Percentiles rank a stretch among this genome's conserved stretches.
phyloP scores from a whole-genome alignment of 2,113 vertebrate species.

The Gymnogyps californianus region DNA sequence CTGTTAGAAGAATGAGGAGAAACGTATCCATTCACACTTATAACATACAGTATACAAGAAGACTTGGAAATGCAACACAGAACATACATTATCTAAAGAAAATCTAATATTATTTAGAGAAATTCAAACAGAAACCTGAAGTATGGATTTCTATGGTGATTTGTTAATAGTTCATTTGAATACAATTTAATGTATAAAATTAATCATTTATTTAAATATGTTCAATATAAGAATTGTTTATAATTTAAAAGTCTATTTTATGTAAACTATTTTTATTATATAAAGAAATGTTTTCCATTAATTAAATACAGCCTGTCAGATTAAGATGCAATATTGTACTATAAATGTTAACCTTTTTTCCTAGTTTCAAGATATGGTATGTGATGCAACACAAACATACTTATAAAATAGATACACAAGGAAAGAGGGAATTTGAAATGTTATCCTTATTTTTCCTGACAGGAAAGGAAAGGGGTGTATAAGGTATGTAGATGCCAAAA shows the following conservation, averaged over 20 bases:
- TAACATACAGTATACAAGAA: not conserved
- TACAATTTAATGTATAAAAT: not conserved
- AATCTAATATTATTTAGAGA: not conserved
- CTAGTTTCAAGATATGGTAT: not conserved
- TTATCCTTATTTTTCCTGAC: not conserved
- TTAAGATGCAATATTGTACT: not conserved
- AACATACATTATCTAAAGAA: not conserved
- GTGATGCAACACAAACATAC: not conserved
- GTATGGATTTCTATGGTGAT: not conserved
- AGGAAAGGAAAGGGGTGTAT: not conserved
- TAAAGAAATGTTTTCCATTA: not conserved
- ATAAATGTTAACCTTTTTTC: not conserved
- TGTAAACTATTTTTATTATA: not conserved
- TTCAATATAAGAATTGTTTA: not conserved
- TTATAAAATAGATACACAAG: not conserved
- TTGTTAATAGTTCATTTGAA: not conserved
- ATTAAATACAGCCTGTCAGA: not conserved
- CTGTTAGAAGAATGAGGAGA: not conserved
- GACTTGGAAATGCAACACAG: not conserved
- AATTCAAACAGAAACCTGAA: not conserved
- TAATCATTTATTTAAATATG: not conserved
- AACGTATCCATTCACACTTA: not conserved
- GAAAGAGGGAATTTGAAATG: not conserved
- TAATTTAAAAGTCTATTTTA: not conserved
- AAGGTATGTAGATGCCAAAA: not conserved